Conservation (phyloP, 2,113 vertebrate genomes). For the Coreoperca whiteheadi region DNA sequence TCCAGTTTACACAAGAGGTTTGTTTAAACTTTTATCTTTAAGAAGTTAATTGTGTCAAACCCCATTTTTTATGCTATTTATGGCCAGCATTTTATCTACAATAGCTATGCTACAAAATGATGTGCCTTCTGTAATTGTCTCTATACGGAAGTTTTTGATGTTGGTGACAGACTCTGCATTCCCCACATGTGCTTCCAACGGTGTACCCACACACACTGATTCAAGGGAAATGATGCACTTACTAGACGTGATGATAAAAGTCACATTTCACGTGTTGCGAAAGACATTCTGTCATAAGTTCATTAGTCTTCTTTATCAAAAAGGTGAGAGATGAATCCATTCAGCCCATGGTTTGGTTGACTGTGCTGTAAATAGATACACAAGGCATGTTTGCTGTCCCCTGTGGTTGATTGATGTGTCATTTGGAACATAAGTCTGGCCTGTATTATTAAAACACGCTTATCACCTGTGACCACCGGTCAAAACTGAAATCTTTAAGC, state of each 20-base stretch:
- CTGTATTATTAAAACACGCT: no score
- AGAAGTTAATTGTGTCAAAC: no score
- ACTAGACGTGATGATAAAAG: neutral
- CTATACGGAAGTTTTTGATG: no score
- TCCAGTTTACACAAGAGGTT: neutral
- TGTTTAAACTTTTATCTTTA: neutral
- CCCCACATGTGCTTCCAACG: neutral
- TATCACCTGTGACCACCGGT: no score
- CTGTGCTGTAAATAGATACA: no score
- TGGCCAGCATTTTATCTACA: no score
- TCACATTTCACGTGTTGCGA: neutral
- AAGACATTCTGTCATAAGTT: neutral
- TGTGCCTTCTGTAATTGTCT: neutral
- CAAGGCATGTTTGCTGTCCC: no score
- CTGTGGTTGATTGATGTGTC: no score
- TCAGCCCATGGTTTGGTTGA: no score
- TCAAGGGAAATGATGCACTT: neutral
- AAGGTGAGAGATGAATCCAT: neutral
- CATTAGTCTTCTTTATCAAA: neutral
- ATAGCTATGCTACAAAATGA: neutral
- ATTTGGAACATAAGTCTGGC: no score
- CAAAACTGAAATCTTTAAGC: no score
- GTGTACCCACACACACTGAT: neutral
- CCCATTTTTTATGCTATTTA: neutral
- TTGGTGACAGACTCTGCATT: no score